Conservation (phyloP, 2,797 vertebrate species). For the Cirrhinus mrigala region DNA sequence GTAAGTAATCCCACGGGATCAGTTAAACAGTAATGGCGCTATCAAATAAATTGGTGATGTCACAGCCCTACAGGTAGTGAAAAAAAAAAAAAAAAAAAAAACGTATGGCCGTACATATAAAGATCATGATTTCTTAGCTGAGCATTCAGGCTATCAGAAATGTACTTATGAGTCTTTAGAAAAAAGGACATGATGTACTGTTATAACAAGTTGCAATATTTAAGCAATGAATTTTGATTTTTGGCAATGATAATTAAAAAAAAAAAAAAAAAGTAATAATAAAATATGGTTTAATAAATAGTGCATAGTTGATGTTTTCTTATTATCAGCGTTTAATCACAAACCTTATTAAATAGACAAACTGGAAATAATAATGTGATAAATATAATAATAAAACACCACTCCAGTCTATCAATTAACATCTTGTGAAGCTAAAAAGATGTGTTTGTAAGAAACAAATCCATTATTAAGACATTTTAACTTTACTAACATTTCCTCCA, state of each 20-base stretch:
- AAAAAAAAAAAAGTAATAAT: too few species aligned
- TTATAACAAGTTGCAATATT: not conserved
- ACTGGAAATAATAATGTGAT: not conserved
- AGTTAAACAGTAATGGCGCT: slow-evolving; percentile 75
- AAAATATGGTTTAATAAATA: too few species aligned
- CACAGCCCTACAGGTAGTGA: slow-evolving; percentile 68
- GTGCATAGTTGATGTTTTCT: too few species aligned
- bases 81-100: not conserved
- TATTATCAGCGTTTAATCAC: too few species aligned
- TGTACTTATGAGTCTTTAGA: not conserved
- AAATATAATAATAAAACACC: too few species aligned
- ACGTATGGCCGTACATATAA: not conserved
- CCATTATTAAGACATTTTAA: not conserved
- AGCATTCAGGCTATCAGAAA: too few species aligned
- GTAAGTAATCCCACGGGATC: slow-evolving; percentile 72
- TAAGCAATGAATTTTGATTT: not conserved
- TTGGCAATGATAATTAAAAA: too few species aligned
- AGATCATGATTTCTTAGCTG: not conserved
- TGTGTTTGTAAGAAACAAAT: not conserved
- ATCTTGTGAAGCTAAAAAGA: too few species aligned
- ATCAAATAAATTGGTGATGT: slow-evolving; percentile 68
- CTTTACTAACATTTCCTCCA: not conserved
- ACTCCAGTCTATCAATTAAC: too few species aligned
- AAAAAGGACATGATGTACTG: not conserved
- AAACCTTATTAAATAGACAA: too few species aligned